Base-by-base conservation (phyloP, 2,888 invertebrate genomes). In the Geotrupes spiniger region DNA sequence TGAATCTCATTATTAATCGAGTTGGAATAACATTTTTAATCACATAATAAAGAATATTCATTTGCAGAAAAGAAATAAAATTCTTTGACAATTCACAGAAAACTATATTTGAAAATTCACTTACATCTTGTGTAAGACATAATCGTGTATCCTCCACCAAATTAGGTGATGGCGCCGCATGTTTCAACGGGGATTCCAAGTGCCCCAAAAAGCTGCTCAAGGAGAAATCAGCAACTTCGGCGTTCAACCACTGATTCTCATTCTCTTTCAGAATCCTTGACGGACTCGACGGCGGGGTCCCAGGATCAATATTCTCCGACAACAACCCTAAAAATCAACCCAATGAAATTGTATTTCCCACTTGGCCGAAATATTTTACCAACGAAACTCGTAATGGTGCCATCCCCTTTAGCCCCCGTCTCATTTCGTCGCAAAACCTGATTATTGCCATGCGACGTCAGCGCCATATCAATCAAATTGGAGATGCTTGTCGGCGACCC, bases 161-260 rank as follows among this genome's bases (percentile, higher is more conserved):
- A 43, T 64, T 69, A 11, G 57, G 43, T 12, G 47, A 49, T 2
- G 54, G 50, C 50, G 57, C 53, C 14, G 70, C 51, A 47, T 66
- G 60, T 70, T 80, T 84, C 49, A 78, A 67, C 0, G 83, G 83
- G 0, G 85, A 87, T 65, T 92, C 91, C 55, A 92, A 77, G 63
- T 89, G 89, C 0, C 87, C 87, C 43, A 93, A 77, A 67, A 93
- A 84, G 72, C 89, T 90, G 71, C 89, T 90, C 41, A 93, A 77
- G 4, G 92, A 92, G 74, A 91, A 89, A 73, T 93, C 92, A 45
- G 83, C 85, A 37, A 87, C 88, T 66, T 89, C 85, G 40, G 84
- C 81, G 62, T 81, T 85, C 26, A 87, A 76, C 89, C 89, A 89
- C 45, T 81, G 79, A 56, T 80, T 79, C 59, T 84, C 85, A 38